Base-by-base conservation (phyloP, 2,113 vertebrate species). In the Eulacestoma nigropectus region DNA sequence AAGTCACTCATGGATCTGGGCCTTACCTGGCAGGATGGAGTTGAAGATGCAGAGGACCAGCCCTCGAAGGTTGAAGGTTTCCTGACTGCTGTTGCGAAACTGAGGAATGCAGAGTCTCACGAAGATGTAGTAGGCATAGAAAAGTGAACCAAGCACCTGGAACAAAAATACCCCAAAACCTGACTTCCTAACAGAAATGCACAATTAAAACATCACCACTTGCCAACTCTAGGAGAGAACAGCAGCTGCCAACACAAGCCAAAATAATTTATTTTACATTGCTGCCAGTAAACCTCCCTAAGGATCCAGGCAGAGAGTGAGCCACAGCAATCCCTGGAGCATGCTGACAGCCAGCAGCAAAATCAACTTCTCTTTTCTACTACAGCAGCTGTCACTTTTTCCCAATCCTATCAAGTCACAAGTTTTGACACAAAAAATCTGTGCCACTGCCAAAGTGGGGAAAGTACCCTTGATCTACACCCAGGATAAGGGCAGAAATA, bases 1-100 rank as follows among this genome's bases (percentile, higher is more conserved):
- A 0, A 82, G 50, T 67, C 47, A 12, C 50, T 60, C 14, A 0
- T 2, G 14, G 77, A 75, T 32, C 25, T 3, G 5, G 18, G 53
- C 20, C 73, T 89, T 91, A 99, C 99, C 99, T 98, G 99, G 99
- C 68, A 99, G 97, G 92, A 99, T 99, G 93, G 99, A 99, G 95
- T 99, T 99, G 96, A 99, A 99, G 52, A 99, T 97, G 83, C 99
- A 99, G 13, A 99, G 98, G 68, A 99, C 99, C 97, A 99, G 98
- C 85, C 98, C 98, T 39, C 98, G 98, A 62, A 99, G 97, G 68
- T 98, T 99, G 93, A 99, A 99, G 23, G 99, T 98, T 93, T 99
- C 99, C 87, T 98, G 97, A 57, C 98, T 98, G 49, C 98, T 98
- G 92, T 98, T 99, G 86, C 91, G 98, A 82, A 99, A 99, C 93